Evolutionary conservation across 2,797 vertebrate genomes (phyloP).

Genomic region (Rhinatrema bivittatum): DNA sequence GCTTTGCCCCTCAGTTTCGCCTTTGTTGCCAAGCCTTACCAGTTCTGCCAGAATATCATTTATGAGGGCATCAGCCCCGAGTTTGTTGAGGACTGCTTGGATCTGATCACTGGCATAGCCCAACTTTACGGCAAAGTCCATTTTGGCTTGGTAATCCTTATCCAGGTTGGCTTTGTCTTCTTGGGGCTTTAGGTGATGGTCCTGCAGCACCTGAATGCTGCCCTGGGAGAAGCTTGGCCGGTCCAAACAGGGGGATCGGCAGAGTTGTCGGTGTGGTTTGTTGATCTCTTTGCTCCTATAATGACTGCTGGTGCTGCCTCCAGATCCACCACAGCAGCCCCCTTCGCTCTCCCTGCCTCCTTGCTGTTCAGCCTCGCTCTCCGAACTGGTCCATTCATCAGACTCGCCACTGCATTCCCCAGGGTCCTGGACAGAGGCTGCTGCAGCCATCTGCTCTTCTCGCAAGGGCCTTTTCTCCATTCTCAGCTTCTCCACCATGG

Average conservation of each 20-base stretch:
- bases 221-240: constrained; percentile 92
- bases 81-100: constrained; percentile 83
- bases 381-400: constrained; percentile 86
- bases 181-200: constrained; percentile 58
- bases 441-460: constrained; percentile 67
- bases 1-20: constrained; percentile 74
- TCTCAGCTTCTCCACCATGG: constrained; percentile 86
- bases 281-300: constrained; percentile 66
- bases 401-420: constrained; percentile 57
- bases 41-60: constrained; percentile 93
- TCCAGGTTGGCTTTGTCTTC: constrained; percentile 58
- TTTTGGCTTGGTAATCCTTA: constrained; percentile 89
- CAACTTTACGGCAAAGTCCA: constrained; percentile 95
- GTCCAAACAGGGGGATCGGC: constrained; percentile 91
- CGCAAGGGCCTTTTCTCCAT: constrained; percentile 84
- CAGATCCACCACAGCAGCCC: constrained; percentile 17
- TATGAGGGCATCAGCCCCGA: constrained; percentile 86
- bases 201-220: constrained; percentile 71
- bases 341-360: constrained; percentile 32
- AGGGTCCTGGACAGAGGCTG: constrained; percentile 29
- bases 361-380: constrained; percentile 75
- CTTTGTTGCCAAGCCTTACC: constrained; percentile 90
- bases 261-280: constrained; percentile 89
- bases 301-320: constrained; percentile 20
- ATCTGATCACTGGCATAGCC: constrained; percentile 93